Percentiles rank a stretch among this genome's conserved stretches.
Evolutionary conservation across 1,140 invertebrate genomes (phyloP).

Genomic region (Drosophila mauritiana): DNA sequence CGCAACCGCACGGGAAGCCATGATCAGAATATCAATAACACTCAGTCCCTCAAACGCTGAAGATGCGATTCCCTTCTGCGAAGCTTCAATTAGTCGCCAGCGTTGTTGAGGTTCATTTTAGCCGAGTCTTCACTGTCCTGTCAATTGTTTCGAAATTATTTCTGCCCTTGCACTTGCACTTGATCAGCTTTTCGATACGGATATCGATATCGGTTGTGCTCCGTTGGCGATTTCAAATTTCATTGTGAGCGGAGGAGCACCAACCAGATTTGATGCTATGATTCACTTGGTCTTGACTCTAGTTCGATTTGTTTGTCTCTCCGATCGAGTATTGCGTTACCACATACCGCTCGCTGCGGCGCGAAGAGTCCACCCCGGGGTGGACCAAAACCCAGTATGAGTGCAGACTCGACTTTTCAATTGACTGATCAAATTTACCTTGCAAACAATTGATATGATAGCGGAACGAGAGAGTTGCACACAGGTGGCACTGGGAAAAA

Average conservation of each 20-base stretch:
- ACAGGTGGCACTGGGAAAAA: conserved; percentile 5
- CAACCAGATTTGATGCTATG: conserved; percentile 29
- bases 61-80: conserved; percentile 9
- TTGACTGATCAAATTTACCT: conserved; percentile 44
- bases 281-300: conserved; percentile 38
- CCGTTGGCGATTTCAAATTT: conserved; percentile 35
- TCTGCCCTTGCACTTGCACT: conserved; percentile 48
- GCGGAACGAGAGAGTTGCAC: conserved; percentile 33
- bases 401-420: conserved; percentile 36
- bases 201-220: conserved; percentile 45
- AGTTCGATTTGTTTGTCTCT: conserved; percentile 13
- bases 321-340: conserved; percentile 25
- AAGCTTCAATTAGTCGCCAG: conserved; percentile 38
- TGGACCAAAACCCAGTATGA: conserved; percentile 25
- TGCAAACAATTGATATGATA: conserved; percentile 34
- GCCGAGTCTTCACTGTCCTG: conserved; percentile 28
- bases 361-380: conserved; percentile 27
- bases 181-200: conserved; percentile 28
- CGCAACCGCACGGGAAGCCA: conserved; percentile 39
- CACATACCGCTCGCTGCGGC: conserved; percentile 11
- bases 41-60: conserved; percentile 14
- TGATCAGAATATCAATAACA: conserved; percentile 51
- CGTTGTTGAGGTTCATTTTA: conserved; percentile 35
- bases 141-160: conserved; percentile 5
- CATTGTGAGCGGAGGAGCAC: conserved; percentile 38